Base-by-base conservation (phyloP, 2,113 vertebrate genomes). In the Bambusicola thoracicus region DNA sequence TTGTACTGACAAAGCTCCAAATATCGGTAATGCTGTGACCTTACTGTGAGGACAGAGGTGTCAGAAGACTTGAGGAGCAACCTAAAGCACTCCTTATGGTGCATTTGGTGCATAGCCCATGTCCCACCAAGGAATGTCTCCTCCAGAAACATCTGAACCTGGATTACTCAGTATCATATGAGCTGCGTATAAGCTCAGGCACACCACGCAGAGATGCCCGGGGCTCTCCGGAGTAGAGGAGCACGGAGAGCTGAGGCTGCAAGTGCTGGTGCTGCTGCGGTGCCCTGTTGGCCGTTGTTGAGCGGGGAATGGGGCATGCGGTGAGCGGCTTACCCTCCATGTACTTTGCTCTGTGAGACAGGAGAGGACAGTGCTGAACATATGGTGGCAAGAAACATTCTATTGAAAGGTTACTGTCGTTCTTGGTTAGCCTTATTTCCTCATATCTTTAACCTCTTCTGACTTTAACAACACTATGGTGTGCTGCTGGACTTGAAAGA, bases 221-320 rank as follows among this genome's bases (percentile, higher is more conserved):
- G n/a, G 41, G 13, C 3, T 0, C 29, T 5, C n/a, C 51, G 12
- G 17, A 0, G 0, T 41, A 18, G 55, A 41, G 32, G 3, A 40
- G 5, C 0, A 6, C 0, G 13, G 53, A 22, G 24, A 8, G 58
- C 2, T 44, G 5, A 0, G 10, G 14, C 44, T 40, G n/a, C 0
- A 0, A 38, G 22, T 59, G 58, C 58, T 24, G 34, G 20, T 25
- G 34, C 59, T 38, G 59, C 59, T 2, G 22, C 24, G 22, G 32
- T 58, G 56, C 56, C 12, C 18, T n/a, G 32, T n/a, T 58, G 56
- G 32, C 56, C 3, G 3, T 20, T 3, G 11, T 32, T 20, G 56
- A n/a, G 18, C 6, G 4, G 56, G 32, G 32, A 58, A 7, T 12
- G 19, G 56, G 32, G 56, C 11, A 18, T n/a, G 32, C 21, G 11